These are phyloP conservation scores for Leptinotarsa peninsularis DNA, from an alignment of 2,888 invertebrate species.

Conservation along the genomic window DNA sequence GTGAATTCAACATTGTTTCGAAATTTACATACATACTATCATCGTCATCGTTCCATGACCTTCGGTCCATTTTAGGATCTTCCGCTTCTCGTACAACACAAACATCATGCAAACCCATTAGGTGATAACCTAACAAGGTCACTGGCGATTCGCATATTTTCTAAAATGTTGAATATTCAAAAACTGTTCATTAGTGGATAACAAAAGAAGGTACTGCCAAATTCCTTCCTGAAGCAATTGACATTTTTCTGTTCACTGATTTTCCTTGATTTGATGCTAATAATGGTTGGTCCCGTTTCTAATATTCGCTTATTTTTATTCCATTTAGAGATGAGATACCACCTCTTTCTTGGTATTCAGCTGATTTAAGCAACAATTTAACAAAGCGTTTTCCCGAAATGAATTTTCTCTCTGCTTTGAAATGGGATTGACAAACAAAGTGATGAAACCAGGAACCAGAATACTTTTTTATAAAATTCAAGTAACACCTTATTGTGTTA, in stretches of 20 bases:
- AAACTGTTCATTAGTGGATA: not conserved
- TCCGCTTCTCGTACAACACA: conserved; percentile 5
- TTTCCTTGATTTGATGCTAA: not conserved
- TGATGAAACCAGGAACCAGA: no score
- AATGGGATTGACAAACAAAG: no score
- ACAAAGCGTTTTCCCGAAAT: no score
- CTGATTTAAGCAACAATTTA: no score
- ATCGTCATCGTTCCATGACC: not conserved
- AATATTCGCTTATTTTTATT: no score
- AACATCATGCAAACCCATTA: not conserved
- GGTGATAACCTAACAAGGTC: not conserved
- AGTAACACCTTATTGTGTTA: no score
- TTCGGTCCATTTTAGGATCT: conserved; percentile 8
- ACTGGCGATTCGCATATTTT: not conserved
- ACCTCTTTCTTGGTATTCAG: no score
- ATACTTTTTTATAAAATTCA: no score
- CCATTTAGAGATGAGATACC: no score
- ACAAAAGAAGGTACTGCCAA: not conserved
- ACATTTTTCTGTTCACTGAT: not conserved
- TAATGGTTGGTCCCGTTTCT: not conserved
- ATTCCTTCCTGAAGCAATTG: not conserved
- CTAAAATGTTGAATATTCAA: conserved; percentile 2
- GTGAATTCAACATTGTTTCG: no score
- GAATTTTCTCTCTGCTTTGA: no score
- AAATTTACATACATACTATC: no score